These are phyloP conservation scores for Dreissena rostriformis DNA, from an alignment of 1,140 invertebrate species.

Conservation along the genomic window DNA sequence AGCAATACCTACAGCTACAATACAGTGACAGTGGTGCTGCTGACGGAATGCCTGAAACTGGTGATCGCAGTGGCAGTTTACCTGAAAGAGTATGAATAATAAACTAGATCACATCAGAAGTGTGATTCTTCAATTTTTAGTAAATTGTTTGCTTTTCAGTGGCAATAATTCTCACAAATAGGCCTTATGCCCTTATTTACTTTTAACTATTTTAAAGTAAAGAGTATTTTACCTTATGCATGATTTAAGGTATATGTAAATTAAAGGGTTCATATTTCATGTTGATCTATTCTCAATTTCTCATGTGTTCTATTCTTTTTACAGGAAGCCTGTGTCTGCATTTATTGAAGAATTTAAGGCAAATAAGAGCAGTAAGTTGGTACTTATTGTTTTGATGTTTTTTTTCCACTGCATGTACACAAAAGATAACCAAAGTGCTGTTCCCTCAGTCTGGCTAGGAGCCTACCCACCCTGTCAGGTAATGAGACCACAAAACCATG, in stretches of 20 bases:
- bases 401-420: not conserved
- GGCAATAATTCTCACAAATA: not conserved
- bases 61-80: conserved; percentile 88
- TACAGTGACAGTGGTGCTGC: conserved; percentile 92
- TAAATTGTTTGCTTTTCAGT: too few relatives aligned
- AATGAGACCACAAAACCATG: too few relatives aligned
- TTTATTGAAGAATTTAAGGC: conserved; percentile 38
- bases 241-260: too few relatives aligned
- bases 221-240: too few relatives aligned
- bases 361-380: conserved; percentile 52
- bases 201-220: not conserved
- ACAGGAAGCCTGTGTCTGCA: conserved; percentile 38
- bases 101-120: not conserved
- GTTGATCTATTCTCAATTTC: not conserved
- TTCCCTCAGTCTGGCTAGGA: too few relatives aligned
- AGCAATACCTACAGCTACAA: conserved; percentile 93
- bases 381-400: not conserved
- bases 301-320: conserved; percentile 22
- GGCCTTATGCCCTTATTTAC: not conserved
- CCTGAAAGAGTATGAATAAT: conserved; percentile 79
- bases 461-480: too few relatives aligned
- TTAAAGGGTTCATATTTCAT: too few relatives aligned
- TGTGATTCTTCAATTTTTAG: not conserved
- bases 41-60: conserved; percentile 94
- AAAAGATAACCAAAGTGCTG: too few relatives aligned